Evolutionary conservation across 2,888 invertebrate species (phyloP), one percentile per base, ranked within the genome.

Genomic region (Rhogogaster chlorosoma): DNA sequence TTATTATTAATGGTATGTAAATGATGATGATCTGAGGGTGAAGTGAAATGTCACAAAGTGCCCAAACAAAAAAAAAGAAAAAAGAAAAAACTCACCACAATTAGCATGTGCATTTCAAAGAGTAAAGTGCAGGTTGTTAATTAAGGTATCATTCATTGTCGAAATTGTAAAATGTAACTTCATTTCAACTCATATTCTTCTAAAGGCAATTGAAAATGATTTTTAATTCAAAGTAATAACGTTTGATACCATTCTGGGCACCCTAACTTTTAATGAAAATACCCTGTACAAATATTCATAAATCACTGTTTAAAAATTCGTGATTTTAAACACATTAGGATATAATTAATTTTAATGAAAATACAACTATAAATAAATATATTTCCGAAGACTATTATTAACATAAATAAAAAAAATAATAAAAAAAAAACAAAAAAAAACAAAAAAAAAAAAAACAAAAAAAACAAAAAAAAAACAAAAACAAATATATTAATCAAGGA

Each of bases 41-140:
- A 92, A 91, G 92, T 92, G 92, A 92, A 92, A 91, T 91, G 90
- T 92, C 92, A 92, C 92, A 92, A 92, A 92, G 92, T 92, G 92
- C 92, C 92, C 92, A 91, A 90, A 90, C 89, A 15, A 45, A 71
- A 85, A 75, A n/a, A n/a, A n/a, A n/a, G n/a, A n/a, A n/a, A n/a
- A n/a, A n/a, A n/a, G n/a, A n/a, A n/a, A n/a, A 86, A 85, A 86
- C 87, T 91, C 90, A 89, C 88, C 88, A 87, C 89, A 88, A 90
- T 89, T 89, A 89, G 88, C 88, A 88, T 86, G 88, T 88, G 90
- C 90, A 91, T 89, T 89, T 89, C 89, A 87, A 84, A 86, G 87
- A 77, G 84, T 87, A 86, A 88, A 87, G 85, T 84, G 86, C 86
- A 38, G 87, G 85, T 86, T 87, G 86, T 78, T 88, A 88, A 87